Evolutionary conservation across 2,797 vertebrate species (phyloP).

Genomic region (Bufotes viridis): DNA sequence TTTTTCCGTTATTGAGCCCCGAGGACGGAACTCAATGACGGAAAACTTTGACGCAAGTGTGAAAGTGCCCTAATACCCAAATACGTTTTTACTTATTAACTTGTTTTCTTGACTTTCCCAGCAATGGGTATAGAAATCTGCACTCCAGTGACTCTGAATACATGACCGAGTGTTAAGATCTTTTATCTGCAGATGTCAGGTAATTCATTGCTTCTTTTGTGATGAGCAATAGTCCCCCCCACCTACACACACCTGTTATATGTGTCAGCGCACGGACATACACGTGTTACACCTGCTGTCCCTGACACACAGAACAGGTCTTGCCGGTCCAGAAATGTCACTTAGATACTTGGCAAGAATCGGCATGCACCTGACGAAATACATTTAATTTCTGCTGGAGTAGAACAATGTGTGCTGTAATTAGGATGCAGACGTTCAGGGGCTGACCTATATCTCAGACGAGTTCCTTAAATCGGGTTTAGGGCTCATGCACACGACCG

Average conservation of each 20-base stretch:
- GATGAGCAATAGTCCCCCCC: conserved; percentile 11
- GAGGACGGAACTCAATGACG: too few species aligned
- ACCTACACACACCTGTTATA: conserved; percentile 53
- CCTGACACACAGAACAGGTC: conserved; percentile 53
- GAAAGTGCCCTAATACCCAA: too few species aligned
- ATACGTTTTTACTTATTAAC: conserved; percentile 22
- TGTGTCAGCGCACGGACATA: conserved; percentile 58
- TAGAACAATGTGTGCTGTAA: conserved; percentile 17
- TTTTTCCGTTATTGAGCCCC: too few species aligned
- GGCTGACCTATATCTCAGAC: conserved; percentile 24
- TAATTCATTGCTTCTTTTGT: conserved; percentile 28
- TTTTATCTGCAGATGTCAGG: conserved; percentile 28
- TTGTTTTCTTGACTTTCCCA: conserved; percentile 6
- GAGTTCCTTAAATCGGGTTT: background rate
- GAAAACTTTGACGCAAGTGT: too few species aligned
- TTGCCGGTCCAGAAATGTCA: conserved; percentile 59
- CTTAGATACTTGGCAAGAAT: conserved; percentile 55
- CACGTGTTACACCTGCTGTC: conserved; percentile 59
- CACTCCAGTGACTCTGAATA: background rate
- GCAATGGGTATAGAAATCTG: background rate
- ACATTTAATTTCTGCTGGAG: conserved; percentile 19
- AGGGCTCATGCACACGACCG: too few species aligned
- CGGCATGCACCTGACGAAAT: conserved; percentile 44
- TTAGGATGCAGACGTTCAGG: conserved; percentile 17
- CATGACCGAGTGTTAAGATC: background rate